Base-by-base conservation (phyloP, 1,140 invertebrate species). In the Drosophila tsacasi region DNA sequence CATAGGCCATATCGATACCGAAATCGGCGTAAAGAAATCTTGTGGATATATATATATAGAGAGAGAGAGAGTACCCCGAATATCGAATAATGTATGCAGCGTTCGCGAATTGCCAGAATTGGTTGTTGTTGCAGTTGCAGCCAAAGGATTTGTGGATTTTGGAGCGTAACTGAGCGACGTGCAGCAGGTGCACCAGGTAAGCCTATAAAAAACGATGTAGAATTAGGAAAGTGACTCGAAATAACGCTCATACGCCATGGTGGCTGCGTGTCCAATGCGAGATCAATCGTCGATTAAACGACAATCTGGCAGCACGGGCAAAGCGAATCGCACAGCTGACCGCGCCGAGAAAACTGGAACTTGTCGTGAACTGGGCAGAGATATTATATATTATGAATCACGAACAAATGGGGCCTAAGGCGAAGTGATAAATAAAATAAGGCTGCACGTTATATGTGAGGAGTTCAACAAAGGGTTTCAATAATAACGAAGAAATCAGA, bases 101-200 rank as follows among this genome's bases (percentile, higher is more conserved):
- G 79, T 79, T 90, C 73, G 85, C 71, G 72, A 86, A 85, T 65
- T 78, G 62, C 67, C 81, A 90, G 50, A 87, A 92, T 90, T 87
- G 90, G 83, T 87, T 92, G 81, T 92, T 92, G 78, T 90, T 92
- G 85, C 83, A 83, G 55, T 91, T 92, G 78, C 90, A 92, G 81
- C 90, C 90, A 78, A 92, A 92, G 83, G 90, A 92, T 87, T 92
- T 92, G 85, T 92, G 90, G 90, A 92, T 92, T 87, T 87, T 92
- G 73, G 69, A 86, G 58, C 76, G 66, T 63, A 62, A 74, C 61
- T 89, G 77, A 87, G 58, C 46, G 40, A 42, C 69, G 35, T 79
- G 82, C 79, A 79, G 65, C 76, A 89, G 76, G 63, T 81, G 84
- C 84, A 89, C 84, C 71, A 89, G 84, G 84, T 89, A 57, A 87